phyloP scores from a whole-genome alignment of 2,888 invertebrate genomes.

The Macaria notata region DNA sequence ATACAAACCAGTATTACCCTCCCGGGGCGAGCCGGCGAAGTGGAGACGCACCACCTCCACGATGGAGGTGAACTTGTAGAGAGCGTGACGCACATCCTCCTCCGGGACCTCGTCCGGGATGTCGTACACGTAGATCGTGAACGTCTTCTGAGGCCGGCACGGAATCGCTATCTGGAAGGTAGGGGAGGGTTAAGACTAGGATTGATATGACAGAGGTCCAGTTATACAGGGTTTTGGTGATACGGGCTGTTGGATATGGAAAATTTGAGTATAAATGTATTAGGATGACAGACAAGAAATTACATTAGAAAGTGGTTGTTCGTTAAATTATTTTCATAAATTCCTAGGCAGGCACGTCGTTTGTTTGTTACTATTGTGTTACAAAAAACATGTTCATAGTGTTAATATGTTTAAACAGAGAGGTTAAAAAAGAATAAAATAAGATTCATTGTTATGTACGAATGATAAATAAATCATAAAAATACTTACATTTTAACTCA shows the following conservation, averaged over 20 bases:
- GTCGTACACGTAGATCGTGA: slow-evolving; percentile 91
- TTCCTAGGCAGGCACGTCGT: too few relatives aligned
- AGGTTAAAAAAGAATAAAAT: not conserved
- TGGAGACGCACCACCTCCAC: slow-evolving; percentile 90
- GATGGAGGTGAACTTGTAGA: slow-evolving; percentile 90
- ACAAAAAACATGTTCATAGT: too few relatives aligned
- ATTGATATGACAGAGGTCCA: too few relatives aligned
- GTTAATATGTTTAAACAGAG: too few relatives aligned
- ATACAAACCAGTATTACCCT: slow-evolving; percentile 62
- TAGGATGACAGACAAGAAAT: too few relatives aligned
- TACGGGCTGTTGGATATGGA: too few relatives aligned
- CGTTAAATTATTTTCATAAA: too few relatives aligned
- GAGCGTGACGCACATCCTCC: slow-evolving; percentile 91
- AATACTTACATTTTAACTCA: not conserved
- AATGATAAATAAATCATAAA: slow-evolving; percentile 3
- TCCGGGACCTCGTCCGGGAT: slow-evolving; percentile 92
- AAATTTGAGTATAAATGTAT: too few relatives aligned
- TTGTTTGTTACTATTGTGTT: too few relatives aligned
- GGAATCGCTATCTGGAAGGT: slow-evolving; percentile 87
- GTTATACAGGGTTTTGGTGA: too few relatives aligned
- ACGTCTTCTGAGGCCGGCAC: slow-evolving; percentile 93
- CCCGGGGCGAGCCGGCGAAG: slow-evolving; percentile 69
- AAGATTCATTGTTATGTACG: not conserved
- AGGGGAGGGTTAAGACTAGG: not conserved
- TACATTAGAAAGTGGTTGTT: too few relatives aligned